A percentile compares a stretch with the other conserved stretches of the same genome.
phyloP scores from a whole-genome alignment of 2,113 vertebrate species.

The Cynoglossus semilaevis region DNA sequence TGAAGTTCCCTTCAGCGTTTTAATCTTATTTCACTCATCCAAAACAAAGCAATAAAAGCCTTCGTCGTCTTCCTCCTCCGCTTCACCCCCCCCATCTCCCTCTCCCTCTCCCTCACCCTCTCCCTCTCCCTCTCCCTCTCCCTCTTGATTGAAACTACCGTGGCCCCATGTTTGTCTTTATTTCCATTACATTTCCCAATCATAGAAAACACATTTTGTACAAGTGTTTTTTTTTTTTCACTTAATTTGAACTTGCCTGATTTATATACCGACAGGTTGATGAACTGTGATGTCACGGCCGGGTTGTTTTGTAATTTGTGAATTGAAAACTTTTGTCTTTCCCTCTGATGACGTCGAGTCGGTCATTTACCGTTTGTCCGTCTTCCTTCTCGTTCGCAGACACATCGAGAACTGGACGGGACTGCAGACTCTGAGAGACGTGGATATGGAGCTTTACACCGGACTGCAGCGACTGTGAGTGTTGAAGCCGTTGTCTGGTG shows the following conservation, averaged over 20 bases:
- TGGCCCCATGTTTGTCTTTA: slow-evolving; percentile 20
- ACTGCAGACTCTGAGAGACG: slow-evolving; percentile 88
- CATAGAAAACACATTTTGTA: slow-evolving; percentile 50
- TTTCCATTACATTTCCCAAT: slow-evolving; percentile 20
- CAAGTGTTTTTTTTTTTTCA: slow-evolving; percentile 32
- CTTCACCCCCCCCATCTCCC: slow-evolving; percentile 11
- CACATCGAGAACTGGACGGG: slow-evolving; percentile 97
- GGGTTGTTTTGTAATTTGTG: slow-evolving; percentile 39
- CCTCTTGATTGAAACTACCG: slow-evolving; percentile 28
- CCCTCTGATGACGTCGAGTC: slow-evolving; percentile 35
- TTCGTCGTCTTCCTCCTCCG: slow-evolving; percentile 13
- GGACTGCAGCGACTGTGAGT: slow-evolving; percentile 98
- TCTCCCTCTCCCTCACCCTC: background rate
- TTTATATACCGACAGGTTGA: slow-evolving; percentile 4
- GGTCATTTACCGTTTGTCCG: slow-evolving; percentile 36
- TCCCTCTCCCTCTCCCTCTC: slow-evolving; percentile 4
- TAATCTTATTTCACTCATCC: slow-evolving; percentile 23
- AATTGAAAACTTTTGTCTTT: slow-evolving; percentile 27
- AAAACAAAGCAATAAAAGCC: slow-evolving; percentile 36
- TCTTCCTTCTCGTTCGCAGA: slow-evolving; percentile 77
- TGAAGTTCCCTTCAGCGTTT: slow-evolving; percentile 21
- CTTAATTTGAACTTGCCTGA: slow-evolving; percentile 30
- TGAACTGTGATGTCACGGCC: too few relatives aligned
- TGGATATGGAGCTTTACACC: slow-evolving; percentile 98
- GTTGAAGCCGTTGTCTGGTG: slow-evolving; percentile 32